Conservation (phyloP, 2,888 invertebrate genomes). For the Eristalis arbustorum region DNA sequence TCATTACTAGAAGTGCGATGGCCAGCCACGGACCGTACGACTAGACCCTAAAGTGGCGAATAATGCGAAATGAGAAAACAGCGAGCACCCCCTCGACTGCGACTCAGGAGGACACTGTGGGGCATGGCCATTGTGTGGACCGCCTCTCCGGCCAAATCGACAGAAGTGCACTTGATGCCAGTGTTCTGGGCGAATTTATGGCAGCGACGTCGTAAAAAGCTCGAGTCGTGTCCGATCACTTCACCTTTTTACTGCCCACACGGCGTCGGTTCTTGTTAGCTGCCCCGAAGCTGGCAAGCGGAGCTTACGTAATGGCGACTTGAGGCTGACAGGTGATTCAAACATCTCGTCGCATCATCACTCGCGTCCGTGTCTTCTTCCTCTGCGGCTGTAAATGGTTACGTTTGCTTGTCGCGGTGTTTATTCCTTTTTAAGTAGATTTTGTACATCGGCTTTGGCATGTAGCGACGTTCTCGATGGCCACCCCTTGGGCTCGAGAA, state of each 20-base stretch:
- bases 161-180: background rate
- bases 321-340: background rate
- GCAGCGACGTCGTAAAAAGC: background rate
- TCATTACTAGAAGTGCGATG: slow-evolving; percentile 68
- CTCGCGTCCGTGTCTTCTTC: background rate
- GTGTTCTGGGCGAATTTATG: background rate
- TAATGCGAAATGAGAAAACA: slow-evolving; percentile 60
- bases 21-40: slow-evolving; percentile 37
- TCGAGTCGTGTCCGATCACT: background rate
- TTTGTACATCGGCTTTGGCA: background rate
- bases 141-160: background rate
- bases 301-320: background rate
- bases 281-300: background rate
- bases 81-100: slow-evolving; percentile 29
- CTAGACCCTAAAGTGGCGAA: slow-evolving; percentile 59
- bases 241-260: slow-evolving; percentile 1
- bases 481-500: background rate
- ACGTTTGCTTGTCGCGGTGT: background rate
- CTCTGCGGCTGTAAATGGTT: background rate
- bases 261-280: background rate
- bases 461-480: background rate
- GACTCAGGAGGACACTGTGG: too few relatives aligned
- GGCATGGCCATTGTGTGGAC: too few relatives aligned
- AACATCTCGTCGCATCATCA: background rate
- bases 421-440: background rate